Evolutionary conservation across 2,113 vertebrate genomes (phyloP), one percentile per base, ranked within the genome.

Genomic region (pig (Sus scrofa)): DNA sequence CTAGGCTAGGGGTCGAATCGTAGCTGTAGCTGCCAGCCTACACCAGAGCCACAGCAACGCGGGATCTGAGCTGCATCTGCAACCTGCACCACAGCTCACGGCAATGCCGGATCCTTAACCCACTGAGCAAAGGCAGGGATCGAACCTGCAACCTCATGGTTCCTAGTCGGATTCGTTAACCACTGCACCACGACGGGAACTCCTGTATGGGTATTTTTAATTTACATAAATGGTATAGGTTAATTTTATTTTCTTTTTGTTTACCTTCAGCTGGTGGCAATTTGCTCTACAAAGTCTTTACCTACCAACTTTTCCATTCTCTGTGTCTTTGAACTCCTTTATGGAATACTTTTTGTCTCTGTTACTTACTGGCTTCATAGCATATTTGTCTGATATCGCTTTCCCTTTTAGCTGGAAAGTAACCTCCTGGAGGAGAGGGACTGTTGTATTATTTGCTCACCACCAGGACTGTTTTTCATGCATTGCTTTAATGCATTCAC

Each of bases 401-500:
- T 79, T 83, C 15, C 7, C 60, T 94, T 37, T 24, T 63, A 63
- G 26, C 1, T 32, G 70, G 34, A 93, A 7, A 70, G 13, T 82
- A 85, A 91, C 27, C 32, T 90, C 70, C 50, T 88, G 52, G 88
- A 92, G 34, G 63, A 79, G 27, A 85, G 12, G 20, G 19, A 39
- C 52, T 7, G 0, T 67, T 79, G 32, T 34, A 85, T 56, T n/a
- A 86, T 85, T 68, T 97, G 77, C 70, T 93, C 11, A 73, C 74
- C 52, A 89, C 24, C 39, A 86, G 71, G 83, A 73, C 7, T 89
- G 0, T 44, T 93, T 75, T 86, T 95, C 52, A 73, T 30, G n/a
- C 73, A 34, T n/a, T 92, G 77, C 32, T 93, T 93, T 96, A 93
- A 95, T 58, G 14, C 3, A 63, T 73, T 95, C 65, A 73, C 68